Conservation (phyloP, 2,797 vertebrate species). For the Sebastiscus tertius region DNA sequence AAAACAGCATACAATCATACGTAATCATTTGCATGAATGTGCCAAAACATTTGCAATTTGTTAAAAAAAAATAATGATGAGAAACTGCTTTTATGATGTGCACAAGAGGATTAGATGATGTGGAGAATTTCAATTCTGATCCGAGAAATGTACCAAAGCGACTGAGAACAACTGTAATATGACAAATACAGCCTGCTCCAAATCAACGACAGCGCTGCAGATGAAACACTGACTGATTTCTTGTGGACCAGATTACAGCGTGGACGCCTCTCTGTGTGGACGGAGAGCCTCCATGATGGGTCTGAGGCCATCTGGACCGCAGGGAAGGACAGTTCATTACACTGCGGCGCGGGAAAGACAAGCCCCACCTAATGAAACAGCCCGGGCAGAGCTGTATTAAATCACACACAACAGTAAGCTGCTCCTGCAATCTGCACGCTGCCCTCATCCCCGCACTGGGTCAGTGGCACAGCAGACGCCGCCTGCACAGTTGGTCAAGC, state of each 20-base stretch:
- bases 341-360: conserved; percentile 55
- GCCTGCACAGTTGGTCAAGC: conserved; percentile 10
- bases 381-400: conserved; percentile 65
- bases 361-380: conserved; percentile 76
- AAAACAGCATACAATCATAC: neutral
- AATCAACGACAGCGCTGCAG: neutral
- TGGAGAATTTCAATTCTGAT: neutral
- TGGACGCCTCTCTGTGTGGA: conserved; percentile 16
- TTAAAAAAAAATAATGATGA: neutral
- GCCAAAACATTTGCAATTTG: neutral
- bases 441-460: conserved; percentile 66
- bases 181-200: neutral
- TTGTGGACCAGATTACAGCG: conserved; percentile 55
- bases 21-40: neutral
- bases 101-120: neutral
- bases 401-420: conserved; percentile 71
- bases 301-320: conserved; percentile 77
- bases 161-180: neutral
- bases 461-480: conserved; percentile 75
- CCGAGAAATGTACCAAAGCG: neutral
- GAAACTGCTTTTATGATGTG: neutral
- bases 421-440: conserved; percentile 68
- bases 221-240: conserved; percentile 3
- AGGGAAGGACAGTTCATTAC: conserved; percentile 73
- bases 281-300: conserved; percentile 41